Percentiles rank a stretch among this genome's conserved stretches.
Evolutionary conservation across 2,888 invertebrate species (phyloP).

Genomic region (Troilus luridus): DNA sequence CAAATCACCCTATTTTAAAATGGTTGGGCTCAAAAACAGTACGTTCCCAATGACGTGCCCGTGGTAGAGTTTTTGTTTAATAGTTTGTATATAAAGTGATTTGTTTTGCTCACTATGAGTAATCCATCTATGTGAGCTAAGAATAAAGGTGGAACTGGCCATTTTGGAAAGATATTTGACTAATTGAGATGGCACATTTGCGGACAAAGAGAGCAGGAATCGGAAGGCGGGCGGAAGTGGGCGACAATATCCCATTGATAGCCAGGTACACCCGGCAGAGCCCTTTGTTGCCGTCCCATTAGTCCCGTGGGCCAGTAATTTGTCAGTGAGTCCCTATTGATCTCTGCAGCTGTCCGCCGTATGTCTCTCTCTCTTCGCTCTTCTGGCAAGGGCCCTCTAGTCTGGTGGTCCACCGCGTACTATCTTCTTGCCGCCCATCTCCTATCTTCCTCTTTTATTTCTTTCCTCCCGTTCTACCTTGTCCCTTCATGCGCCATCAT

Average conservation of each 20-base stretch:
- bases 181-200: conserved; percentile 9
- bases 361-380: conserved; percentile 35
- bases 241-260: neutral
- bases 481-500: neutral
- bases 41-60: too few relatives aligned
- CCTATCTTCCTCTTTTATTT: neutral
- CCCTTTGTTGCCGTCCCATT: conserved; percentile 39
- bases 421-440: neutral
- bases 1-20: too few relatives aligned
- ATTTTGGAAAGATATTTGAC: neutral
- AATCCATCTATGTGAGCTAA: too few relatives aligned
- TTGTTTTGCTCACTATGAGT: too few relatives aligned
- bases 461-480: neutral
- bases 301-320: neutral
- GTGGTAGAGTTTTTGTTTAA: too few relatives aligned
- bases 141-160: neutral
- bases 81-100: too few relatives aligned
- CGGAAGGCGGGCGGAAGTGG: neutral
- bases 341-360: conserved; percentile 41
- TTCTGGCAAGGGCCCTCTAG: neutral
- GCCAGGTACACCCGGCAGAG: conserved; percentile 8
- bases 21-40: too few relatives aligned
- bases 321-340: conserved; percentile 35
- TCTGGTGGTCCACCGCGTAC: neutral
- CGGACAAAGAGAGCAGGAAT: neutral